Evolutionary conservation across 2,113 vertebrate genomes (phyloP), one percentile per base, ranked within the genome.

Genomic region (Colaptes auratus): DNA sequence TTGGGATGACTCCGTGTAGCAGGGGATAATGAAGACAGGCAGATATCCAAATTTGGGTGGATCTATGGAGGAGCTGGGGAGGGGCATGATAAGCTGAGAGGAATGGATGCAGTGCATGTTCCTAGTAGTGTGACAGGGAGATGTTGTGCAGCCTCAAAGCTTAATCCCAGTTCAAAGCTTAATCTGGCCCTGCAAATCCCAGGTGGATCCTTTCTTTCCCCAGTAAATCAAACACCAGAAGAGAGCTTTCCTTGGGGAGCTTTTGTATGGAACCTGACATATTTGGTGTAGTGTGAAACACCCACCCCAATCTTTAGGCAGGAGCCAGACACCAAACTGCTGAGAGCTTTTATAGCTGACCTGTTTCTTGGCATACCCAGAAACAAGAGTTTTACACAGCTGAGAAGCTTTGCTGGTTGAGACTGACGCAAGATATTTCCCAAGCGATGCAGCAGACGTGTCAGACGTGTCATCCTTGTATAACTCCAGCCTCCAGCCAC

Each of bases 101-200:
- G 18, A 64, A 64, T 1, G 0, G 52, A 35, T 67, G 70, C 8
- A 0, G 9, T 18, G 10, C 2, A 2, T 27, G 17, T n/a, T 11
- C 10, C 71, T 18, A 15, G 18, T 44, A 14, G 2, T 35, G n/a
- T 44, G 39, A 23, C 15, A 24, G 23, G 36, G 72, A 50, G 30
- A 27, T 44, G 21, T 4, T 8, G 1, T 52, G 31, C 50, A 76
- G 53, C 35, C 35, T 74, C 14, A 39, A 39, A 39, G 10, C 39
- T 39, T 39, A 39, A 31, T 84, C 59, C 23, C 33, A 52, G 5
- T 65, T 79, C 58, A 79, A 79, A 91, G 44, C 28, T 72, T 12
- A 82, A 31, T 19, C 33, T 72, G 44, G 31, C 33, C 11, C 39
- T 65, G 15, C 15, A 10, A 28, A 61, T 87, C 52, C 56, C 64